Evolutionary conservation across 1,140 invertebrate species (phyloP), one percentile per base, ranked within the genome.

Genomic region (Trichoplusia ni): DNA sequence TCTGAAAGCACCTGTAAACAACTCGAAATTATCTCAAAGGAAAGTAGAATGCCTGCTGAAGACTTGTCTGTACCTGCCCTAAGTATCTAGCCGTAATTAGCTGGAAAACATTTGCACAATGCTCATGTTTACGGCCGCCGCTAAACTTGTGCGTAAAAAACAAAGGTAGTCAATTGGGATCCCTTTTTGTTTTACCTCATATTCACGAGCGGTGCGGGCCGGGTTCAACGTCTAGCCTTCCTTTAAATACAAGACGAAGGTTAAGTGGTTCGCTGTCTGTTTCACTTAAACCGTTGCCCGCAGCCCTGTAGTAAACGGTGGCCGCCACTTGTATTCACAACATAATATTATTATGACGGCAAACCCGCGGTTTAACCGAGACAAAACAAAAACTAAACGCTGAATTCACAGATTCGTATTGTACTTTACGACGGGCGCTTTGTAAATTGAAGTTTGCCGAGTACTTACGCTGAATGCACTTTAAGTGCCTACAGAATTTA

Each of bases 251-350:
- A 73, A 71, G 80, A 80, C 72, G 64, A 81, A 80, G 82, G 82
- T 82, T 81, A 84, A 85, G 80, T 85, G 79, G 75, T 70, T 67
- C 21, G 69, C 54, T 85, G 82, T 84, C 84, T 82, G 81, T 82
- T 84, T 82, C 82, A 83, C 75, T 86, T 82, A 82, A 66, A 81
- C 64, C 71, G 72, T 80, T 73, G 71, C 76, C 77, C 77, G 68
- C 66, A 83, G 77, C 79, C 71, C 46, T 56, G 69, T 58, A 68
- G 75, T 74, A 77, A 79, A 78, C 72, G 73, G 75, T 78, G 69
- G 76, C 69, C 56, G 70, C 62, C 59, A 66, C 73, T 75, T 77
- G 70, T 74, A 74, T 73, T 74, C 68, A 75, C 69, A 75, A 79
- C 75, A 76, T 82, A 73, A 80, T 74, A 77, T 83, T 72, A 79